phyloP scores from a whole-genome alignment of 1,140 invertebrate species.

The Ips typographus region DNA sequence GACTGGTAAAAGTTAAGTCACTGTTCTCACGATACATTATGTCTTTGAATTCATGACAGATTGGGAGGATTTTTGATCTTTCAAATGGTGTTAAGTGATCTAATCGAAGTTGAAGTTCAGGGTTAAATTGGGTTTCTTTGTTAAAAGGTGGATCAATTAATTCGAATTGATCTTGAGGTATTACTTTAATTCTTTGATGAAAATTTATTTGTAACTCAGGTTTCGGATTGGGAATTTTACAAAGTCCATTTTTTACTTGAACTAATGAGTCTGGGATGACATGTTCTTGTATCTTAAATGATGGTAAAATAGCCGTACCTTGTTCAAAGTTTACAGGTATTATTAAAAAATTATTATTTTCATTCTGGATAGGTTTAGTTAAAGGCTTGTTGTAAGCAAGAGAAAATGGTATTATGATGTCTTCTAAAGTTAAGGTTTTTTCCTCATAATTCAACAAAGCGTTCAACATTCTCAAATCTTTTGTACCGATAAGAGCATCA shows the following conservation, averaged over 20 bases:
- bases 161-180: conserved; percentile 11
- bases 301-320: conserved; percentile 22
- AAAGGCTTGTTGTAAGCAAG: conserved; percentile 27
- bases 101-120: conserved; percentile 7
- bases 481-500: conserved; percentile 22
- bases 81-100: conserved; percentile 16
- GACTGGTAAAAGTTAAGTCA: conserved; percentile 21
- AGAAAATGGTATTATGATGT: conserved; percentile 22
- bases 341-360: conserved; percentile 14
- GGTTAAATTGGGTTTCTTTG: conserved; percentile 3
- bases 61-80: conserved; percentile 8
- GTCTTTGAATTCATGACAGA: conserved; percentile 27
- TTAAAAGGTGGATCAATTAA: neutral
- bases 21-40: conserved; percentile 18
- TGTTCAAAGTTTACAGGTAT: conserved; percentile 19
- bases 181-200: conserved; percentile 20
- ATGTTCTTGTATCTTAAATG: conserved; percentile 21
- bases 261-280: conserved; percentile 18
- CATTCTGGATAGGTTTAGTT: conserved; percentile 1
- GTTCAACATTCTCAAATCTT: conserved; percentile 8
- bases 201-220: conserved; percentile 19
- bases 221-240: conserved; percentile 17
- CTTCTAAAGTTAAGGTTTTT: conserved; percentile 14
- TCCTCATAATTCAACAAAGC: conserved; percentile 20
- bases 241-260: conserved; percentile 17